Percentiles rank a stretch among this genome's conserved stretches.
phyloP scores from a whole-genome alignment of 92 coral and sea anemone species.

The Virgularia gustaviana region DNA sequence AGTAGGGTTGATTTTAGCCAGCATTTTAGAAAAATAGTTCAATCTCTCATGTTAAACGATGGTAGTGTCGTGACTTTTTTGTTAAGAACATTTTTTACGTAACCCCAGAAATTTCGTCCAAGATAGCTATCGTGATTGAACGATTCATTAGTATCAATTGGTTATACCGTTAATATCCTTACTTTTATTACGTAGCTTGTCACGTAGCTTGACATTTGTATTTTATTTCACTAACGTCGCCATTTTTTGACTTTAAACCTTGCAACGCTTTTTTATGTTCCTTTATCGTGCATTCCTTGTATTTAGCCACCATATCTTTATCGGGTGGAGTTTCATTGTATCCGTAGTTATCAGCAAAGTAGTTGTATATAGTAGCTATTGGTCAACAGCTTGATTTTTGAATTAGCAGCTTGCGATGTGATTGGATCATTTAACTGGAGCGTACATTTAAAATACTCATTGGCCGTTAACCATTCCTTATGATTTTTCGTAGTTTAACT shows the following conservation, averaged over 20 bases:
- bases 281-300: neutral
- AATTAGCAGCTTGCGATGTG: neutral
- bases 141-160: neutral
- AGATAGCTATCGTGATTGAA: neutral
- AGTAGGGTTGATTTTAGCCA: too few relatives aligned
- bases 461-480: neutral
- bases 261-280: neutral
- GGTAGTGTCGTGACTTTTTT: neutral
- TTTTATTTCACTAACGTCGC: neutral
- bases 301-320: neutral
- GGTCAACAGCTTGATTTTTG: neutral
- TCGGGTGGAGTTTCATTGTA: neutral
- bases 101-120: too few relatives aligned
- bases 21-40: too few relatives aligned
- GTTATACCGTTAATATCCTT: too few relatives aligned
- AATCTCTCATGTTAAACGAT: neutral
- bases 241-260: neutral
- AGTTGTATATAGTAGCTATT: neutral
- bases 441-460: neutral
- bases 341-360: neutral
- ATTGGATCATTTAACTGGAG: neutral
- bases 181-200: too few relatives aligned
- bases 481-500: too few relatives aligned
- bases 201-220: too few relatives aligned
- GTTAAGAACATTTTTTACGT: too few relatives aligned